Evolutionary conservation across 2,888 invertebrate species (phyloP), one percentile per base, ranked within the genome.

Genomic region (Cloeon dipterum): DNA sequence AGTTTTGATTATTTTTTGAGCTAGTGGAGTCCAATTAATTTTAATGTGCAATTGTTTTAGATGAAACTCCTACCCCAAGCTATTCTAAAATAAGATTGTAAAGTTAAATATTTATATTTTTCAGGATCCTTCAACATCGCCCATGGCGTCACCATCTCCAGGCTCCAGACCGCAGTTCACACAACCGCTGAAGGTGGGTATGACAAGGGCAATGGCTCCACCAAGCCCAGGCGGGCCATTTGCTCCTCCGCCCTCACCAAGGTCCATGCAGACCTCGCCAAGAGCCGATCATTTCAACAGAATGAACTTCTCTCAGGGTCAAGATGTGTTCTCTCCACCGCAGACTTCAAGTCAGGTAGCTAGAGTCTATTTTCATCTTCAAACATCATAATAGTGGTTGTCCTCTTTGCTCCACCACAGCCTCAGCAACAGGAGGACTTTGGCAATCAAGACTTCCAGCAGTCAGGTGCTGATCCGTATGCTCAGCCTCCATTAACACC

Each of bases 401-500:
- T n/a, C n/a, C n/a, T n/a, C n/a, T n/a, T n/a, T n/a, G n/a, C n/a
- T n/a, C n/a, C n/a, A n/a, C n/a, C n/a, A n/a, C n/a, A n/a, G n/a
- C n/a, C n/a, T n/a, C n/a, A n/a, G n/a, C 21, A 10, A 5, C 29
- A 29, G 29, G 29, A 29, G 29, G 29, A 29, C 7, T 29, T 29
- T 16, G 25, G 25, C n/a, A n/a, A n/a, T 5, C 13, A 5, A 16
- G 29, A 29, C 7, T 29, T 14, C 29, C 29, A 29, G 29, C 25
- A 23, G n/a, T 5, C 16, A 29, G 16, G 16, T n/a, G 29, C 43
- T 26, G 54, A 55, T 41, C 47, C 48, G 7, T 54, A 51, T 39
- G 45, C 50, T 23, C 55, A 56, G 41, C 51, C 52, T n/a, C 53
- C 57, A 3, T 56, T 56, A 43, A 55, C 55, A 19, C 54, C 57